Evolutionary conservation across 2,888 invertebrate species (phyloP).

Genomic region (Neoscelio sp.): DNA sequence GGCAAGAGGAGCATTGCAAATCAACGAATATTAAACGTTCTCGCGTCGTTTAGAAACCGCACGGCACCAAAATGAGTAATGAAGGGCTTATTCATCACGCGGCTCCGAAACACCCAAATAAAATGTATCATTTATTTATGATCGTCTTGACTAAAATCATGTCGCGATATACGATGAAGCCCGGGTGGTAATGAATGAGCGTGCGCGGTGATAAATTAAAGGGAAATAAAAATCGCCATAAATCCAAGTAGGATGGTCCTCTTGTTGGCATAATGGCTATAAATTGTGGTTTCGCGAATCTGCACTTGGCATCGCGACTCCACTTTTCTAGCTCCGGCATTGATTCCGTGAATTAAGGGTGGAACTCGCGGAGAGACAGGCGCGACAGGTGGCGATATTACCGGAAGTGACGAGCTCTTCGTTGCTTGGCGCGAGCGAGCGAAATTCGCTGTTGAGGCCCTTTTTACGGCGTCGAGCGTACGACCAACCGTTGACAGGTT

Average conservation of each 20-base stretch:
- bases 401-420: conserved; percentile 71
- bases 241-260: conserved; percentile 61
- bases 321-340: conserved; percentile 50
- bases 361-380: conserved; percentile 57
- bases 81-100: conserved; percentile 55
- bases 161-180: conserved; percentile 44
- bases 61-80: conserved; percentile 52
- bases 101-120: conserved; percentile 40
- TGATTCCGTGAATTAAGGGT: conserved; percentile 63
- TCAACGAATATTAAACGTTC: conserved; percentile 57
- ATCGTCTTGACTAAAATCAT: conserved; percentile 57
- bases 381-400: conserved; percentile 74
- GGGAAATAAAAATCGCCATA: conserved; percentile 61
- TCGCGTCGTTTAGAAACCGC: conserved; percentile 24
- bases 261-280: conserved; percentile 67
- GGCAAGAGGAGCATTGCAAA: conserved; percentile 40
- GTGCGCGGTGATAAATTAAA: conserved; percentile 51
- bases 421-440: conserved; percentile 64
- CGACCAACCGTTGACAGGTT: conserved; percentile 79
- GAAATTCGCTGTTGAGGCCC: conserved; percentile 74
- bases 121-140: conserved; percentile 62
- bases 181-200: conserved; percentile 60
- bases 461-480: conserved; percentile 63
- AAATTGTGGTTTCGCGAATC: conserved; percentile 63
- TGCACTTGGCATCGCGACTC: conserved; percentile 53